These are phyloP conservation scores for Erynnis tages DNA, from an alignment of 2,888 invertebrate genomes.

Conservation along the genomic window DNA sequence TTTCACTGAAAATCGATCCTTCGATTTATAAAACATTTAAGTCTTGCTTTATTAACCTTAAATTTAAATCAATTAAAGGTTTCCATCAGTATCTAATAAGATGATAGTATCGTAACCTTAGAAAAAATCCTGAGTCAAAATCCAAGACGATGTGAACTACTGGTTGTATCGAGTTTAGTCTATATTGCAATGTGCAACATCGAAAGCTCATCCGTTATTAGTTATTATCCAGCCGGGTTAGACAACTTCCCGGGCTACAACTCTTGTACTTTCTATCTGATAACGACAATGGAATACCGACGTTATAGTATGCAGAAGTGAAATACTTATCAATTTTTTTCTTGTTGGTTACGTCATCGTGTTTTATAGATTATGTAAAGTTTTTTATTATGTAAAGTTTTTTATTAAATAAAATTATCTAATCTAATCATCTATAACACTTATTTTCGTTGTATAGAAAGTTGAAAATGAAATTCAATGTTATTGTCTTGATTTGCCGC, in stretches of 20 bases:
- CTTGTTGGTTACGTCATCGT: conserved; percentile 50
- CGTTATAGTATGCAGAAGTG: conserved; percentile 53
- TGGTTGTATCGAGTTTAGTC: not conserved
- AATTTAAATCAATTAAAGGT: no score
- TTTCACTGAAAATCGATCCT: no score
- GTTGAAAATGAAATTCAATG: conserved; percentile 12
- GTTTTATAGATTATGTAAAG: conserved; percentile 40
- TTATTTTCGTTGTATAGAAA: conserved; percentile 12
- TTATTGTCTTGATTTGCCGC: not conserved
- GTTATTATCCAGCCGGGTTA: conserved; percentile 49
- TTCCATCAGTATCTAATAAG: no score
- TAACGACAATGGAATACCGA: conserved; percentile 45
- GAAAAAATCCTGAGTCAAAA: not conserved
- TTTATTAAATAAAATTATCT: conserved; percentile 27
- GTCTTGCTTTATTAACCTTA: no score
- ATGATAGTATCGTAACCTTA: no score
- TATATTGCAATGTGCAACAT: conserved; percentile 22
- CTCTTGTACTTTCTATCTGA: conserved; percentile 71
- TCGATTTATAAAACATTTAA: no score
- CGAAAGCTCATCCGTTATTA: conserved; percentile 45
- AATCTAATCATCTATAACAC: conserved; percentile 17
- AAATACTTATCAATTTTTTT: conserved; percentile 39
- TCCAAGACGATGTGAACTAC: not conserved
- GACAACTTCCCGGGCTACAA: conserved; percentile 45
- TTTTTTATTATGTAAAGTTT: conserved; percentile 32